A percentile compares a stretch with the other conserved stretches of the same genome.
phyloP scores from a whole-genome alignment of 2,113 vertebrate species.

The Uria lomvia region DNA sequence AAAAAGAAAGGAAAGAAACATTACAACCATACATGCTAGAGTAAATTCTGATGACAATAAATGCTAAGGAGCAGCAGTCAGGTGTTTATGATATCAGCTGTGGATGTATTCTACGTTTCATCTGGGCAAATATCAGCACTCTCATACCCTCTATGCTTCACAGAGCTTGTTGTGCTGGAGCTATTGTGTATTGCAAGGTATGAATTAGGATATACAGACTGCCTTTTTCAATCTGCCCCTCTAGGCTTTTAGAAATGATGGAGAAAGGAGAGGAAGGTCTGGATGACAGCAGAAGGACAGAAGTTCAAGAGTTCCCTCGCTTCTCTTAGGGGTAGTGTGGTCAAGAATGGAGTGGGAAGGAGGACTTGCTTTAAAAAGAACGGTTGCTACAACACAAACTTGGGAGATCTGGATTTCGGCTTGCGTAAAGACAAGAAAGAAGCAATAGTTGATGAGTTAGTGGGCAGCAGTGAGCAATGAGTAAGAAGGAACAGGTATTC shows the following conservation, averaged over 20 bases:
- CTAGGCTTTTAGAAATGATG: neutral
- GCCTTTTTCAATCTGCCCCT: neutral
- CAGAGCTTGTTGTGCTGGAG: neutral
- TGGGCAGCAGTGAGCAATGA: neutral
- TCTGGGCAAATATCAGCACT: neutral
- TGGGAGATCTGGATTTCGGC: neutral
- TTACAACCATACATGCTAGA: constrained; percentile 14
- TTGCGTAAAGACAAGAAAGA: neutral
- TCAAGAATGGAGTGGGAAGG: neutral
- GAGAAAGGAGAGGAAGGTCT: neutral
- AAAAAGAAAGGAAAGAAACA: neutral
- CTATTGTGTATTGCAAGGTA: fast-evolving
- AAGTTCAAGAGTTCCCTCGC: neutral
- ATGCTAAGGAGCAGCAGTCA: neutral
- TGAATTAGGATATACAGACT: neutral
- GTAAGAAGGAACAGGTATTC: neutral
- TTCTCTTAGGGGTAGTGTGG: neutral
- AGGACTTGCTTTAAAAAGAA: neutral
- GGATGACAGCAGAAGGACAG: neutral
- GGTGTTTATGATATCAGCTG: neutral
- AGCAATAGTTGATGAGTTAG: neutral
- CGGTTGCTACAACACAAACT: neutral
- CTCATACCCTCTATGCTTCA: neutral
- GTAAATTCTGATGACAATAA: neutral
- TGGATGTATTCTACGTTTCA: neutral